These are phyloP conservation scores for Parauchenoglanis ngamensis DNA, from an alignment of 2,797 vertebrate species.

Conservation along the genomic window DNA sequence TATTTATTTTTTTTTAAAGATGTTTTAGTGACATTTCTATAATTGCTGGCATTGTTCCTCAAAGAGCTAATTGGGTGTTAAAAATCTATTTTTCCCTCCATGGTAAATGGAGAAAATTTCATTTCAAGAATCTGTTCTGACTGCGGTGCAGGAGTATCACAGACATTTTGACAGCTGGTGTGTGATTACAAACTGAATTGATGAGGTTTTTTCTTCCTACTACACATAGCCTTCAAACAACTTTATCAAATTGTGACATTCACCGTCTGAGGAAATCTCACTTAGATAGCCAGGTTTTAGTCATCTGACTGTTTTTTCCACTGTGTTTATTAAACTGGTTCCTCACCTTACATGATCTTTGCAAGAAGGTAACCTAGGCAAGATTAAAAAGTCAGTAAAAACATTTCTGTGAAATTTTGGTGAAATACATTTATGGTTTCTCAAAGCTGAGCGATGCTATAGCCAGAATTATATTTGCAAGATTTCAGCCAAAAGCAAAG, in stretches of 20 bases:
- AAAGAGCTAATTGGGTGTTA: background rate
- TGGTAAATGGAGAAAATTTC: background rate
- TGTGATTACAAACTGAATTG: slow-evolving; percentile 4
- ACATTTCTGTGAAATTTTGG: background rate
- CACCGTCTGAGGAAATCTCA: background rate
- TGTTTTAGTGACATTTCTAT: background rate
- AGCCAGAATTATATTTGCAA: background rate
- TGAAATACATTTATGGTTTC: background rate
- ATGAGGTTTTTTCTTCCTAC: background rate
- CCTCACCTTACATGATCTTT: background rate
- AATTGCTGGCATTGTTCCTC: background rate
- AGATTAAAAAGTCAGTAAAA: background rate
- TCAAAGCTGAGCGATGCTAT: background rate
- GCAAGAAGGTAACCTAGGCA: background rate
- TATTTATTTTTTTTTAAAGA: too few relatives aligned
- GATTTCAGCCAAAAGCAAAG: background rate
- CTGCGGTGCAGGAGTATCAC: background rate
- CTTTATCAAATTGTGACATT: background rate
- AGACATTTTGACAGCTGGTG: slow-evolving; percentile 1
- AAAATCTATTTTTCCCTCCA: background rate
- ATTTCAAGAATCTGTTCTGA: background rate
- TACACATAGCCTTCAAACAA: background rate
- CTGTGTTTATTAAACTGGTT: background rate
- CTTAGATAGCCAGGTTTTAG: background rate
- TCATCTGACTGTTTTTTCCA: background rate